Percentiles rank a stretch among this genome's conserved stretches.
Evolutionary conservation across 2,797 vertebrate genomes (phyloP).

Genomic region (Cygnus olor): DNA sequence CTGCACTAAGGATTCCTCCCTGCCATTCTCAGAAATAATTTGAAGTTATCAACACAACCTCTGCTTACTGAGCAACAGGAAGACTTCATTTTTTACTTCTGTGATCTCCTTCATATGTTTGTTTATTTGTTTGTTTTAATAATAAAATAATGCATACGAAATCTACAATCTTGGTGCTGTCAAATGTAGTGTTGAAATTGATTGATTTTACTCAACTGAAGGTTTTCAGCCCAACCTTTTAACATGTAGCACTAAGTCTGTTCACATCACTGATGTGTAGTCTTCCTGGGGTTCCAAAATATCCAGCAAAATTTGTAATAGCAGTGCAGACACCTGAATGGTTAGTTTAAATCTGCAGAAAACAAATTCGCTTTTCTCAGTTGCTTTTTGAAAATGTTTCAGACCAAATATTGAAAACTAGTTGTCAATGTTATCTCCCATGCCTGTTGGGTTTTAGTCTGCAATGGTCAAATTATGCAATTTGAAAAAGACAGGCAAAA

Average conservation of each 20-base stretch:
- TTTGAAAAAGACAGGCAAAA: conserved; percentile 10
- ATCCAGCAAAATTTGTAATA: not conserved
- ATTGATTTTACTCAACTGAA: not conserved
- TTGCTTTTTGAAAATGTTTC: not conserved
- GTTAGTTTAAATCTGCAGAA: not conserved
- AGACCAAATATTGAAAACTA: not conserved
- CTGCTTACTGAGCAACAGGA: not conserved
- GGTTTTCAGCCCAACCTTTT: not conserved
- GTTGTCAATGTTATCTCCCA: not conserved
- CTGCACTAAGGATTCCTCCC: not conserved
- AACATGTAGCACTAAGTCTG: not conserved
- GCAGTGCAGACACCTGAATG: accelerated
- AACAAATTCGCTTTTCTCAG: not conserved
- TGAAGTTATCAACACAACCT: not conserved
- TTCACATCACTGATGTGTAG: not conserved
- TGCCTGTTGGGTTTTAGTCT: not conserved
- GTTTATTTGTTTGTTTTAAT: not conserved
- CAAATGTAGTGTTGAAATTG: not conserved
- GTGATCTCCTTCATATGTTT: not conserved
- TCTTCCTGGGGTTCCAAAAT: not conserved
- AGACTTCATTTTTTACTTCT: not conserved
- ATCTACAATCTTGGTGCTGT: not conserved
- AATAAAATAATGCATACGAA: not conserved
- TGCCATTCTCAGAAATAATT: not conserved
- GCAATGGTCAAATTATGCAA: not conserved